A percentile compares a stretch with the other conserved stretches of the same genome.
Conservation (phyloP, 2,113 vertebrate genomes). For the Ovis aries region DNA sequence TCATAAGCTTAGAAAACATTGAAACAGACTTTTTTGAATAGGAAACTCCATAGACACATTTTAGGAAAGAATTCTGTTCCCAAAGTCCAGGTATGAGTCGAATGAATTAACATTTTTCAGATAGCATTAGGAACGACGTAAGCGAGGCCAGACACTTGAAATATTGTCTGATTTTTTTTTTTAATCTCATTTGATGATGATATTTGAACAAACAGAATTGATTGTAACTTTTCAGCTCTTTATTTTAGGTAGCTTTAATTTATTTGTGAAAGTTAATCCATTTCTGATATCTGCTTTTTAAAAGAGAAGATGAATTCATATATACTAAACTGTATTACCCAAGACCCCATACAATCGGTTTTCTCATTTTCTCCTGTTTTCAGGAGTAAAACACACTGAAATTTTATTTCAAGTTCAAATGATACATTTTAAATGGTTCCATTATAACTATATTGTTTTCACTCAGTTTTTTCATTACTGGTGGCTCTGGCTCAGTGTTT, state of each 20-base stretch:
- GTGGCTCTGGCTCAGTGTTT: neutral
- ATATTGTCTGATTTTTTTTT: neutral
- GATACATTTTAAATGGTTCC: constrained; percentile 42
- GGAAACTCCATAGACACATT: neutral
- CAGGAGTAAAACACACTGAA: constrained; percentile 26
- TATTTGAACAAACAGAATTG: constrained; percentile 31
- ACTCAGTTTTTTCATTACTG: neutral
- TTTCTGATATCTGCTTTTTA: constrained; percentile 49
- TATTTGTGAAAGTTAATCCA: constrained; percentile 49
- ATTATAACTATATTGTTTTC: neutral
- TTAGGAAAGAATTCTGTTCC: constrained; percentile 25
- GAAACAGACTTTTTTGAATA: neutral
- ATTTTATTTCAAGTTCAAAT: constrained; percentile 48
- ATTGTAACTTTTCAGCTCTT: neutral
- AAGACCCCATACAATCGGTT: neutral
- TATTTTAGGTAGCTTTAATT: constrained; percentile 51
- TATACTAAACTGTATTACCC: constrained; percentile 37
- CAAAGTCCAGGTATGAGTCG: neutral
- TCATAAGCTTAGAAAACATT: neutral
- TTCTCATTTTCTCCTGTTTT: constrained; percentile 50
- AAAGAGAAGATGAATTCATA: constrained; percentile 32
- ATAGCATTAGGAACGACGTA: neutral
- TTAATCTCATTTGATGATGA: constrained; percentile 36
- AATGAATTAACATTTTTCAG: constrained; percentile 5
- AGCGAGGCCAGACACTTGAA: neutral